phyloP scores from a whole-genome alignment of 2,113 vertebrate species.

The Lepidothrix coronata region DNA sequence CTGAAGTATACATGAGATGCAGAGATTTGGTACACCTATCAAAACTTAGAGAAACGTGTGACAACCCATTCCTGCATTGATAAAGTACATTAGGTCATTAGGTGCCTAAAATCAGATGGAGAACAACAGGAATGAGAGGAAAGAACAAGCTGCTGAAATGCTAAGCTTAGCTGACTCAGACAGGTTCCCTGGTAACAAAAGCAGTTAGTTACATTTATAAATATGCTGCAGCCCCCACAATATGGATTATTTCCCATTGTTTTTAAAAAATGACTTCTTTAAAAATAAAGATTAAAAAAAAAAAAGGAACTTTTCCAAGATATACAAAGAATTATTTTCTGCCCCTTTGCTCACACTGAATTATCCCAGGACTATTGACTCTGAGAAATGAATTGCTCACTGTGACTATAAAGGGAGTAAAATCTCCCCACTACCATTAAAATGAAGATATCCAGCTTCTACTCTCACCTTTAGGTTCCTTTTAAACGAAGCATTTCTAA shows the following conservation, averaged over 20 bases:
- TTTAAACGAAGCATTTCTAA: background rate
- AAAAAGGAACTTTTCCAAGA: constrained; percentile 40
- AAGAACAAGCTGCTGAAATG: constrained; percentile 68
- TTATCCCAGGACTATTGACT: background rate
- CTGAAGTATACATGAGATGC: background rate
- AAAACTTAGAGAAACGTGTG: background rate
- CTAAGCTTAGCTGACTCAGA: constrained; percentile 69
- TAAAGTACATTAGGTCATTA: constrained; percentile 56
- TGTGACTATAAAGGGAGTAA: background rate
- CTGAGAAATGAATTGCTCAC: background rate
- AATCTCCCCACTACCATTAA: background rate
- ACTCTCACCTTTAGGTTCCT: background rate
- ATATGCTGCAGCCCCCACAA: constrained; percentile 53
- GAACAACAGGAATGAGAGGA: constrained; percentile 26
- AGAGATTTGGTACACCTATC: background rate
- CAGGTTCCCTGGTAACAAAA: constrained; percentile 73
- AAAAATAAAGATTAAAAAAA: constrained; percentile 51
- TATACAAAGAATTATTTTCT: background rate
- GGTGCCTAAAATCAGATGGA: constrained; percentile 66
- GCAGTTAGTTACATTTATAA: constrained; percentile 68
- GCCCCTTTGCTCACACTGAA: background rate
- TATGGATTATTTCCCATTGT: constrained; percentile 62
- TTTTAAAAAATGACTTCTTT: constrained; percentile 36
- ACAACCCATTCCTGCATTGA: constrained; percentile 27
- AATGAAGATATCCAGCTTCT: background rate